Evolutionary conservation across 30 jellyfish, hydroid and myxozoan genomes (phyloP).

Genomic region (Hydractinia symbiolongicarpus): DNA sequence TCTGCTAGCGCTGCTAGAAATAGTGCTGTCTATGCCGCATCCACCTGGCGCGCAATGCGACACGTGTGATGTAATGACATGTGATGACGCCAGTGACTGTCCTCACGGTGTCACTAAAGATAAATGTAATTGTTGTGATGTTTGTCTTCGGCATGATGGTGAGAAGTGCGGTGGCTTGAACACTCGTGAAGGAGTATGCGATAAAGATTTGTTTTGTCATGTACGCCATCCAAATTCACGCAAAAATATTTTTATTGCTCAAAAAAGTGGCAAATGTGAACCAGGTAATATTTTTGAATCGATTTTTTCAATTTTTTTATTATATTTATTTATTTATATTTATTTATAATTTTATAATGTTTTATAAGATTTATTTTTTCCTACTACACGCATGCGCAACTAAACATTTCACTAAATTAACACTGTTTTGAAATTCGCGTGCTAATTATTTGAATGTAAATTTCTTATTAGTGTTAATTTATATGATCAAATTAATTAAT

Average conservation of each 20-base stretch:
- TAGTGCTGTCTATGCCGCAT: neutral
- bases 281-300: conserved; percentile 30
- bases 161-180: conserved; percentile 39
- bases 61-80: neutral
- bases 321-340: neutral
- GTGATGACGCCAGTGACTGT: neutral
- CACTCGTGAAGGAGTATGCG: conserved; percentile 43
- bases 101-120: conserved; percentile 20
- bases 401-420: no score
- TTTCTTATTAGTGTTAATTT: no score
- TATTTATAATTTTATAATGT: no score
- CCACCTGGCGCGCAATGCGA: neutral
- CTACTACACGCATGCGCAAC: no score
- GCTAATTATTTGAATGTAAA: no score
- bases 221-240: conserved; percentile 48
- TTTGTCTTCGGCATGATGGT: conserved; percentile 23
- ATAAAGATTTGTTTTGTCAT: conserved; percentile 34
- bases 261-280: conserved; percentile 61
- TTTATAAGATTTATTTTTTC: no score
- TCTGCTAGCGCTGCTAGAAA: neutral
- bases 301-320: no score
- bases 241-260: conserved; percentile 18
- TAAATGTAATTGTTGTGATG: conserved; percentile 23
- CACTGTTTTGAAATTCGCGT: no score
- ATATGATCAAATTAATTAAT: no score